phyloP scores from a whole-genome alignment of 2,888 invertebrate species.

The Polymixis lichenea region DNA sequence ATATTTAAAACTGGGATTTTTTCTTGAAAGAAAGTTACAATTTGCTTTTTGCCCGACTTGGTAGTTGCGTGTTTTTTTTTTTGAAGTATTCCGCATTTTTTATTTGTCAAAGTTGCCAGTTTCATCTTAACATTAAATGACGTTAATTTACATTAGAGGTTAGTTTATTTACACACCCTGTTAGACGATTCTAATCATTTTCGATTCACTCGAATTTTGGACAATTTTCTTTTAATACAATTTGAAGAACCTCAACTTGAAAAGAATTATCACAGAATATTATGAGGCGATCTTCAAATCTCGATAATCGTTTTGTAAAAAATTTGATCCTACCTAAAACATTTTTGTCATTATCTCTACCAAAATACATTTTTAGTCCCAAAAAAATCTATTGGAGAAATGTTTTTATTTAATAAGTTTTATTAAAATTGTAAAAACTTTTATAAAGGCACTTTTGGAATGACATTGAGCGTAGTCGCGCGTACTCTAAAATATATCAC shows the following conservation, averaged over 20 bases:
- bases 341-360: constrained; percentile 65
- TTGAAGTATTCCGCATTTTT: background rate
- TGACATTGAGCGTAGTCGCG: constrained; percentile 86
- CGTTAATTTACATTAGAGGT: constrained; percentile 53
- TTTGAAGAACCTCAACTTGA: constrained; percentile 89
- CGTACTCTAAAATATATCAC: constrained; percentile 73
- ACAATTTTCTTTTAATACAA: constrained; percentile 66
- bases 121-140: constrained; percentile 47
- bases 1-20: background rate
- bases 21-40: constrained; percentile 20
- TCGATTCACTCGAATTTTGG: constrained; percentile 70
- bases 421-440: constrained; percentile 60
- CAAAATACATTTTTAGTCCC: constrained; percentile 70
- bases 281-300: constrained; percentile 88
- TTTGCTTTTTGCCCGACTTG: background rate
- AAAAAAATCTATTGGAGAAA: constrained; percentile 75
- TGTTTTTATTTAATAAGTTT: constrained; percentile 37
- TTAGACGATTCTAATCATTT: constrained; percentile 67
- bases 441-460: constrained; percentile 83
- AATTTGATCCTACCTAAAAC: constrained; percentile 65
- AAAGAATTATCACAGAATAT: constrained; percentile 90
- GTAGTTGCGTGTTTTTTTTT: background rate
- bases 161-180: constrained; percentile 75
- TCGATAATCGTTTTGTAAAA: constrained; percentile 60
- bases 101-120: constrained; percentile 50